Evolutionary conservation across 2,797 vertebrate species (phyloP).

Genomic region (Xenentodon cancila): DNA sequence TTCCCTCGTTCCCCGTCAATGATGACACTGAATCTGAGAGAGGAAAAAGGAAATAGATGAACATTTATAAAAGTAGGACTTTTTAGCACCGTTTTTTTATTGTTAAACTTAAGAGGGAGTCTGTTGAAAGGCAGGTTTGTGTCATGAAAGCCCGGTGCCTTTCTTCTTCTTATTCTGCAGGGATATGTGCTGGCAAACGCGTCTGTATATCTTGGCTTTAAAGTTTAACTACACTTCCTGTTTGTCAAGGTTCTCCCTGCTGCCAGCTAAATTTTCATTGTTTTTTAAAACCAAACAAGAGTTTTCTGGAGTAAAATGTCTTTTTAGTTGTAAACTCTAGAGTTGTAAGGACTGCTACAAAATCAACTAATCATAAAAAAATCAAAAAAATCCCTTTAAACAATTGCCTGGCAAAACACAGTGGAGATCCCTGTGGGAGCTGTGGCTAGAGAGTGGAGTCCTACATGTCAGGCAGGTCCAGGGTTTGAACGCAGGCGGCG

Average conservation of each 20-base stretch:
- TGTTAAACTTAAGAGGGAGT: background rate
- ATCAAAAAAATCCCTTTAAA: no score
- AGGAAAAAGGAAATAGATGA: background rate
- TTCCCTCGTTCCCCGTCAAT: slow-evolving; percentile 95
- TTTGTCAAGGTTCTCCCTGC: slow-evolving; percentile 46
- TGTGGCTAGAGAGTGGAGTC: slow-evolving; percentile 34
- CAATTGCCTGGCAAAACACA: background rate
- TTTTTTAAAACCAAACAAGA: no score
- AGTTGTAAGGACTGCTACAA: no score
- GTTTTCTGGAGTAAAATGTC: no score
- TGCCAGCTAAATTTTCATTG: slow-evolving; percentile 16
- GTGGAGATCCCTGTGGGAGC: background rate
- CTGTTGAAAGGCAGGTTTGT: no score
- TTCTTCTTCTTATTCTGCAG: slow-evolving; percentile 14
- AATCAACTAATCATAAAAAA: no score
- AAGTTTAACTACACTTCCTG: slow-evolving; percentile 28
- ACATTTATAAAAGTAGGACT: background rate
- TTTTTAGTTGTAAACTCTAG: no score
- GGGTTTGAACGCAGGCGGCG: slow-evolving; percentile 90
- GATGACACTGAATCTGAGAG: slow-evolving; percentile 91
- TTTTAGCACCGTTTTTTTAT: background rate
- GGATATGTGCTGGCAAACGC: slow-evolving; percentile 34
- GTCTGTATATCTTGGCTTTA: slow-evolving; percentile 38
- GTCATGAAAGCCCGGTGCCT: no score
- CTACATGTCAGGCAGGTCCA: slow-evolving; percentile 97